These are phyloP conservation scores for Caranx melampygus DNA, from an alignment of 2,113 vertebrate species.

Conservation along the genomic window DNA sequence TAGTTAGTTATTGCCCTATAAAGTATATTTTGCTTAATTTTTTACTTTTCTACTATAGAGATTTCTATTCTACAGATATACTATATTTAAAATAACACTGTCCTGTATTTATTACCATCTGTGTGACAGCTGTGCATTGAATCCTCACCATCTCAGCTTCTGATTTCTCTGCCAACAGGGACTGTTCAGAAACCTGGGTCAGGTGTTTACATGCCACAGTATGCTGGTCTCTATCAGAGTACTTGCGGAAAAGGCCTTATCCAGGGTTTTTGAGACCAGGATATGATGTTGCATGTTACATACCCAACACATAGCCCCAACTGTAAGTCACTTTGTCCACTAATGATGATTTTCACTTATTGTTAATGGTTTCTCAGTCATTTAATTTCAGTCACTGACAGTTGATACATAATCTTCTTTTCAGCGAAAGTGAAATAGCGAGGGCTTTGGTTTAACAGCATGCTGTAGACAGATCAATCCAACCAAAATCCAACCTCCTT, in stretches of 20 bases:
- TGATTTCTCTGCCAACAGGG: not conserved
- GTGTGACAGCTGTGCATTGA: not conserved
- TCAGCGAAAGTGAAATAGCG: not conserved
- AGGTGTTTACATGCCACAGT: not conserved
- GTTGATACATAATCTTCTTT: not conserved
- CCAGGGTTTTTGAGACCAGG: not conserved
- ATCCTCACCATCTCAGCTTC: not conserved
- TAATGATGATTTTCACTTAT: not conserved
- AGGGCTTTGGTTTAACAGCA: conserved; percentile 19
- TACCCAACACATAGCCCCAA: not conserved
- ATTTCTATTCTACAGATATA: too few relatives aligned
- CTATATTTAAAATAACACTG: not conserved
- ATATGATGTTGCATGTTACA: not conserved
- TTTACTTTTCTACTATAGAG: too few relatives aligned
- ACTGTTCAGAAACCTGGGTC: not conserved
- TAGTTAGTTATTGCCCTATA: too few relatives aligned
- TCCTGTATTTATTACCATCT: too few relatives aligned
- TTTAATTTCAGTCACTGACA: conserved; percentile 21
- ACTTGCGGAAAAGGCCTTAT: not conserved
- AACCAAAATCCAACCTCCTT: conserved; percentile 21
- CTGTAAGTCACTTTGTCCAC: not conserved
- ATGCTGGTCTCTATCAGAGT: too few relatives aligned
- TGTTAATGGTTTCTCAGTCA: not conserved
- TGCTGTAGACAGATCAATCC: conserved; percentile 14
- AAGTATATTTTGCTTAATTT: too few relatives aligned